phyloP scores from a whole-genome alignment of 1,140 invertebrate genomes.

The Musca domestica region DNA sequence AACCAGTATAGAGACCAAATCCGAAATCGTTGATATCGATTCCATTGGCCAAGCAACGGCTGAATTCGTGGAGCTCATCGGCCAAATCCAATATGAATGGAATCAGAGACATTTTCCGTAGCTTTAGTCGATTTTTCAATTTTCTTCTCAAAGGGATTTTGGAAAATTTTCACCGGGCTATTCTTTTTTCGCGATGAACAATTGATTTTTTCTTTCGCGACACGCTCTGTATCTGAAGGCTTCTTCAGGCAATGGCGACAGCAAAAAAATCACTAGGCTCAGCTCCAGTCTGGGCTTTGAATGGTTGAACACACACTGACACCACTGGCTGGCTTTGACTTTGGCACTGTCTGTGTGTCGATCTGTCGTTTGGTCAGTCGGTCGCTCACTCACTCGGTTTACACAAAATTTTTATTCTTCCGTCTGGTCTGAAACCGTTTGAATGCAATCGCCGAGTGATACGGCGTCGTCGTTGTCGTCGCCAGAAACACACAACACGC shows the following conservation, averaged over 20 bases:
- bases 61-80: conserved; percentile 48
- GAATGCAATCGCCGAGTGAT: conserved; percentile 27
- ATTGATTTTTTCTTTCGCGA: no score
- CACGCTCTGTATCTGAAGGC: no score
- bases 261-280: no score
- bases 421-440: conserved; percentile 22
- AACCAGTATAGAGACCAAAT: conserved; percentile 46
- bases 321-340: background rate
- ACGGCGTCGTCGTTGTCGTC: conserved; percentile 19
- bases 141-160: no score
- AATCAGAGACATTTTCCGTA: conserved; percentile 46
- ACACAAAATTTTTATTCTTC: conserved; percentile 18
- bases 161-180: no score
- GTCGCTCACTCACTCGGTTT: no score
- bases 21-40: conserved; percentile 45
- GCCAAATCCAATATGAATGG: conserved; percentile 51
- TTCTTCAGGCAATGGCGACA: no score
- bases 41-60: conserved; percentile 36
- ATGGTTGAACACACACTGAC: background rate
- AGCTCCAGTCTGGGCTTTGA: no score
- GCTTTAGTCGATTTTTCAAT: no score
- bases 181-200: no score
- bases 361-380: no score
- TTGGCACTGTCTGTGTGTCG: no score
- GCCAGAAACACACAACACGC: conserved; percentile 24